These are phyloP conservation scores for Hermetia illucens DNA, from an alignment of 1,140 invertebrate genomes.

Conservation along the genomic window DNA sequence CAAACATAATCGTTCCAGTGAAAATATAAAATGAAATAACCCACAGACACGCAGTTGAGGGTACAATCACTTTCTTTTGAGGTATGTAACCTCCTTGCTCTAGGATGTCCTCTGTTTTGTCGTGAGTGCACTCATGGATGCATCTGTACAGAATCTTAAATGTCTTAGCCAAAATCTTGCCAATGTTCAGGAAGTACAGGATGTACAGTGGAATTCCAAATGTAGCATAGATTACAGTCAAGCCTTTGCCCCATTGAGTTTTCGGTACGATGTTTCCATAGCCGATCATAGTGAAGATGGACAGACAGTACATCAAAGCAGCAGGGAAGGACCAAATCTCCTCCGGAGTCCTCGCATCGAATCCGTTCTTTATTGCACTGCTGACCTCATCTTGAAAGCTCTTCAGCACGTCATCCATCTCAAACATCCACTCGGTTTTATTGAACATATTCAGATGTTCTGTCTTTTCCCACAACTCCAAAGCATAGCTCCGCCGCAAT, in stretches of 20 bases:
- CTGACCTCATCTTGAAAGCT: conserved; percentile 60
- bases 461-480: conserved; percentile 59
- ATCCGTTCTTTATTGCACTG: conserved; percentile 50
- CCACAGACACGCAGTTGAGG: conserved; percentile 85
- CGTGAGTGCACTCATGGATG: conserved; percentile 56
- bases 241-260: conserved; percentile 79
- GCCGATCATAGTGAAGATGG: conserved; percentile 85
- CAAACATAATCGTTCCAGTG: conserved; percentile 85
- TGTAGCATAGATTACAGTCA: conserved; percentile 86
- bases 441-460: conserved; percentile 61
- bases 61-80: conserved; percentile 60
- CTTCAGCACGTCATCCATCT: conserved; percentile 48
- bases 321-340: conserved; percentile 74
- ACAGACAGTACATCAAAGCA: conserved; percentile 73
- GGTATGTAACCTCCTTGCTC: conserved; percentile 10
- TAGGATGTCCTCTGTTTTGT: conserved; percentile 27
- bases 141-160: conserved; percentile 69
- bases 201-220: conserved; percentile 90
- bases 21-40: conserved; percentile 85
- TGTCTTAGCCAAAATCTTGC: conserved; percentile 60
- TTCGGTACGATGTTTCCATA: conserved; percentile 89
- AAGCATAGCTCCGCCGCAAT: conserved; percentile 38
- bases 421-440: conserved; percentile 48
- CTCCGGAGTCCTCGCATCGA: conserved; percentile 52
- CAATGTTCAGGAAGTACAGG: conserved; percentile 81